Evolutionary conservation across 2,888 invertebrate genomes (phyloP).

Genomic region (Nezara viridula): DNA sequence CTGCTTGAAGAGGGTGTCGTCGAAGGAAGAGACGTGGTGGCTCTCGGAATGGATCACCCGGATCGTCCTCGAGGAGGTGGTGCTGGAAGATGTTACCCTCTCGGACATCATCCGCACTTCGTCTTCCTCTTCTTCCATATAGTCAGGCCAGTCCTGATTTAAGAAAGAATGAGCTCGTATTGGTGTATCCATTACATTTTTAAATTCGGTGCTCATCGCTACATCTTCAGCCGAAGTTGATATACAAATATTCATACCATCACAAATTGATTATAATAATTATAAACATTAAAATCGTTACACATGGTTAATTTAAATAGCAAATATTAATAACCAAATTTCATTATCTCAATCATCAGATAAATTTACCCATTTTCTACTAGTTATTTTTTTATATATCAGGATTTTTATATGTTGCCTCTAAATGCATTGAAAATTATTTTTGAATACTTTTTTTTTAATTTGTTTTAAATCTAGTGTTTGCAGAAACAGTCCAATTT

Average conservation of each 20-base stretch:
- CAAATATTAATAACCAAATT: no score
- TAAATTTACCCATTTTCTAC: no score
- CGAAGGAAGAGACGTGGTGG: slow-evolving; percentile 61
- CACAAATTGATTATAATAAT: not conserved
- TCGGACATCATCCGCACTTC: slow-evolving; percentile 52
- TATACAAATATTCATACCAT: not conserved
- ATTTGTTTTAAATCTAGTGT: no score
- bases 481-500: no score
- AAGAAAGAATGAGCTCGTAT: not conserved
- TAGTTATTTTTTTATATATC: no score
- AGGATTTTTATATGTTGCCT: no score
- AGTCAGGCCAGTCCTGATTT: slow-evolving; percentile 37
- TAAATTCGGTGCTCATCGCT: not conserved
- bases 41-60: slow-evolving; percentile 31
- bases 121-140: slow-evolving; percentile 61
- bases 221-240: not conserved
- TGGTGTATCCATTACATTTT: not conserved
- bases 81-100: slow-evolving; percentile 43
- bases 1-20: slow-evolving; percentile 60
- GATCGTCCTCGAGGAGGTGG: slow-evolving; percentile 57
- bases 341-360: no score
- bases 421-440: no score
- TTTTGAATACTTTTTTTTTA: no score
- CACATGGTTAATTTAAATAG: no score
- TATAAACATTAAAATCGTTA: no score